Conservation (phyloP, 2,113 vertebrate species). For the Polypterus senegalus region DNA sequence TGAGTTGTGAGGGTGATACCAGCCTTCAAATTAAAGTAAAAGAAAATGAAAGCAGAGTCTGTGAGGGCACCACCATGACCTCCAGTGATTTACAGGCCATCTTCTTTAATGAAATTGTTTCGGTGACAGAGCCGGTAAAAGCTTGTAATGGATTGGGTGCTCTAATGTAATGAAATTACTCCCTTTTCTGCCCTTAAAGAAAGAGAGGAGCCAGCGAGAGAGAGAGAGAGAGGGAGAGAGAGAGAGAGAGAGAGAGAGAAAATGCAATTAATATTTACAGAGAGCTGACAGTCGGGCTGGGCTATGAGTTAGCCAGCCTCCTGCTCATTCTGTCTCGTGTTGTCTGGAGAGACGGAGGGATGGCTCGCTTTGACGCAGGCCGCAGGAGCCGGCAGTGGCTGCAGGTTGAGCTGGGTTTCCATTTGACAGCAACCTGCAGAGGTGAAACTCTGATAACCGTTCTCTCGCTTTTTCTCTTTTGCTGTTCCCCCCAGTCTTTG, state of each 20-base stretch:
- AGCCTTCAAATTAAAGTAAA: constrained; percentile 84
- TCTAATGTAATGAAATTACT: constrained; percentile 99
- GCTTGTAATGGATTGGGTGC: constrained; percentile 98
- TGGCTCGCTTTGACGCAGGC: neutral
- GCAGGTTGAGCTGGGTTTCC: constrained; percentile 21
- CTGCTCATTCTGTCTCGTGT: constrained; percentile 17
- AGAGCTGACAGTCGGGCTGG: constrained; percentile 82
- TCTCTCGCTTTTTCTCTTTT: constrained; percentile 13
- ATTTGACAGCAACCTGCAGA: constrained; percentile 34
- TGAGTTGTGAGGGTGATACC: constrained; percentile 25
- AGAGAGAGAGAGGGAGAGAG: constrained; percentile 30
- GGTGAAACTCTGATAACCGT: constrained; percentile 30
- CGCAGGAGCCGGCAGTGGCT: constrained; percentile 15
- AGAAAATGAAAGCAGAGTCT: constrained; percentile 55
- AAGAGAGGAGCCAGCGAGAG: constrained; percentile 38
- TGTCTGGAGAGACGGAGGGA: neutral
- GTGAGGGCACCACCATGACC: constrained; percentile 71
- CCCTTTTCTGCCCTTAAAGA: constrained; percentile 81
- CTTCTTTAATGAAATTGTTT: constrained; percentile 99
- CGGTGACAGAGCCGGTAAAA: constrained; percentile 97
- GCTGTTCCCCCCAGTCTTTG: constrained; percentile 16
- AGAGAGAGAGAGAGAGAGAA: constrained; percentile 31
- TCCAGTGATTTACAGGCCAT: constrained; percentile 94
- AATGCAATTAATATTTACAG: constrained; percentile 99
- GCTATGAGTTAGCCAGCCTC: constrained; percentile 50